Evolutionary conservation across 2,113 vertebrate species (phyloP).

Genomic region (Sprattus sprattus): DNA sequence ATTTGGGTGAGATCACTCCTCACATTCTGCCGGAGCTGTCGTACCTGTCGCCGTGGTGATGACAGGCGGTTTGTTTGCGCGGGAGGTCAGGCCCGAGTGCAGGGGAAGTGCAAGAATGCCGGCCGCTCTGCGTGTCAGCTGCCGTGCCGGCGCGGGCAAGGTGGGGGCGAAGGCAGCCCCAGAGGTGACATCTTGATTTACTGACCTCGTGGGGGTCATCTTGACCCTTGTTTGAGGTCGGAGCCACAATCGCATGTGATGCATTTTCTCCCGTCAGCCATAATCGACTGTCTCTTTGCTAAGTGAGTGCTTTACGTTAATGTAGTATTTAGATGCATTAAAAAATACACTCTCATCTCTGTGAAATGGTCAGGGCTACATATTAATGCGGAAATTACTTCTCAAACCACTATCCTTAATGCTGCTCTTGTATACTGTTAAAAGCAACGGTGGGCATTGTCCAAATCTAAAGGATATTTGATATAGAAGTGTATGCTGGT

Average conservation of each 20-base stretch:
- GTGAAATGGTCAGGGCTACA: neutral
- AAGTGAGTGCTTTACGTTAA: conserved; percentile 12
- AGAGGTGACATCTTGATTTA: conserved; percentile 72
- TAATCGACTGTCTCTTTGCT: conserved; percentile 4
- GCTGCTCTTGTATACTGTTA: neutral
- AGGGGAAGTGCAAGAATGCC: conserved; percentile 71
- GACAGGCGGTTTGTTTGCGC: conserved; percentile 74
- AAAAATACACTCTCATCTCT: conserved; percentile 10
- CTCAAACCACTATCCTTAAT: conserved; percentile 1
- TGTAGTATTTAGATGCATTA: conserved; percentile 17
- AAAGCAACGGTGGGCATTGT: neutral
- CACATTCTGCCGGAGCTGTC: conserved; percentile 66
- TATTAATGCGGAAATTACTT: conserved; percentile 14
- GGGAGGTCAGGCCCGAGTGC: conserved; percentile 67
- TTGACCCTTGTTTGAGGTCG: conserved; percentile 67
- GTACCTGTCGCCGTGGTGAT: conserved; percentile 67
- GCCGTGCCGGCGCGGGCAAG: neutral
- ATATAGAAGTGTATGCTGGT: neutral
- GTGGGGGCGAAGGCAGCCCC: conserved; percentile 44
- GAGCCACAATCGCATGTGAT: conserved; percentile 49
- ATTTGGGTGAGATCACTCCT: conserved; percentile 70
- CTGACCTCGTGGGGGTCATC: conserved; percentile 67
- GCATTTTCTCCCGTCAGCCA: conserved; percentile 46
- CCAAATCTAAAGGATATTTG: neutral
- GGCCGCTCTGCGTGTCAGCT: conserved; percentile 39